Percentiles rank a stretch among this genome's conserved stretches.
Conservation (phyloP, 2,113 vertebrate species). For the Phylloscopus trochiloides region DNA sequence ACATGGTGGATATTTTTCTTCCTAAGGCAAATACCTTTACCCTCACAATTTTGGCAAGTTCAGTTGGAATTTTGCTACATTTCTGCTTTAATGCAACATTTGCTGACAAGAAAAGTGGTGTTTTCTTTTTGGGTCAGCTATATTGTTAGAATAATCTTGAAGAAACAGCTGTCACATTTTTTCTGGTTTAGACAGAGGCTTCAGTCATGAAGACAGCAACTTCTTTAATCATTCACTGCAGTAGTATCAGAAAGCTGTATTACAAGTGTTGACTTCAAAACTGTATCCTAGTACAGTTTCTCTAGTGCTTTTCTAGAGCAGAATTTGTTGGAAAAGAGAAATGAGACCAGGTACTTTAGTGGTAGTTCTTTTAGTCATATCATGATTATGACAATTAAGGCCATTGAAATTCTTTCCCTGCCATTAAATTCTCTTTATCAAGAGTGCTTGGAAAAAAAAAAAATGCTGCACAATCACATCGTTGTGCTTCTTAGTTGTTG, state of each 20-base stretch:
- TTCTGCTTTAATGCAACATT: neutral
- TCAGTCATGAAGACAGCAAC: neutral
- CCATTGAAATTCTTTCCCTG: neutral
- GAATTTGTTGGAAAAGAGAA: neutral
- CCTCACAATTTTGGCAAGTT: neutral
- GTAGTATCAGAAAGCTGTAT: neutral
- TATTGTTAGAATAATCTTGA: neutral
- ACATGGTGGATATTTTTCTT: slow-evolving; percentile 38
- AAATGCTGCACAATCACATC: neutral
- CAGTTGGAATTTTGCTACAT: slow-evolving; percentile 5
- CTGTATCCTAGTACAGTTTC: neutral
- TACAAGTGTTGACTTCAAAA: neutral
- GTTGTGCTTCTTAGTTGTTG: neutral
- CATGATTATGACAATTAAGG: neutral
- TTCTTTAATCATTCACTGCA: neutral
- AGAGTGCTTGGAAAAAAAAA: neutral
- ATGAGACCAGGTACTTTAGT: neutral
- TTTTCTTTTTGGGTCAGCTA: slow-evolving; percentile 15
- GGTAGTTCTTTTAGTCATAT: neutral
- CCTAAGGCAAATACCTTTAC: neutral
- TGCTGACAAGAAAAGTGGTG: neutral
- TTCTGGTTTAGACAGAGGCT: neutral
- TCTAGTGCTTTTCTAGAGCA: neutral
- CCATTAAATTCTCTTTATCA: neutral
- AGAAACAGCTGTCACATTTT: neutral